phyloP scores from a whole-genome alignment of 2,113 vertebrate genomes.

The Pelecanus crispus region DNA sequence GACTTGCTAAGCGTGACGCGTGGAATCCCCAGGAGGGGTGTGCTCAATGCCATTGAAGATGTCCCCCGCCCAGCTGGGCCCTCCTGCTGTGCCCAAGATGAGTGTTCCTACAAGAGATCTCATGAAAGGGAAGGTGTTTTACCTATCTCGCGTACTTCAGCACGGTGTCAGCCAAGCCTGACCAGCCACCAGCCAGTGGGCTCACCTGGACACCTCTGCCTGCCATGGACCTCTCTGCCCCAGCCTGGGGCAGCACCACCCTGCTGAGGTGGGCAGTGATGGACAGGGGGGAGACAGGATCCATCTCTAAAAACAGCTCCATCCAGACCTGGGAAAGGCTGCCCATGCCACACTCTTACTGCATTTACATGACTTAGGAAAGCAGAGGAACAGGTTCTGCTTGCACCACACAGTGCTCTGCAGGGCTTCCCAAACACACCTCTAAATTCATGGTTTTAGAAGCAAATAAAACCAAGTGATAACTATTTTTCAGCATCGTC shows the following conservation, averaged over 20 bases:
- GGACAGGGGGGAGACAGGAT: not conserved
- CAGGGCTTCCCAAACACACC: not conserved
- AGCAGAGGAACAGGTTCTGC: not conserved
- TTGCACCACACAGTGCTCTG: not conserved
- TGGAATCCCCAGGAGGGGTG: not conserved
- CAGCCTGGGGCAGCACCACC: too few relatives aligned
- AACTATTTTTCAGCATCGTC: not conserved
- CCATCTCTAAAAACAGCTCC: not conserved
- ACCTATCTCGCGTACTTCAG: fast-evolving
- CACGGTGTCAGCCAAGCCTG: not conserved
- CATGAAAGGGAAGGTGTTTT: not conserved
- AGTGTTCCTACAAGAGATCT: not conserved
- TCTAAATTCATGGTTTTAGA: not conserved
- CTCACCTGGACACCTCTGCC: not conserved
- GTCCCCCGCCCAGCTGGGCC: not conserved
- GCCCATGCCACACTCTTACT: not conserved
- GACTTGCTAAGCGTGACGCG: fast-evolving
- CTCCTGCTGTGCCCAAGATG: not conserved
- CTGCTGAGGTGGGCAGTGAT: fast-evolving
- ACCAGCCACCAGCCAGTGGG: too few relatives aligned
- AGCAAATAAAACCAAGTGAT: not conserved
- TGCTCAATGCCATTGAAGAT: not conserved
- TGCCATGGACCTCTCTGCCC: not conserved
- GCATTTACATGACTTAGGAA: not conserved
- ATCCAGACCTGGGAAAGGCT: not conserved